phyloP scores from a whole-genome alignment of 2,797 vertebrate genomes.

The Setipinna tenuifilis region DNA sequence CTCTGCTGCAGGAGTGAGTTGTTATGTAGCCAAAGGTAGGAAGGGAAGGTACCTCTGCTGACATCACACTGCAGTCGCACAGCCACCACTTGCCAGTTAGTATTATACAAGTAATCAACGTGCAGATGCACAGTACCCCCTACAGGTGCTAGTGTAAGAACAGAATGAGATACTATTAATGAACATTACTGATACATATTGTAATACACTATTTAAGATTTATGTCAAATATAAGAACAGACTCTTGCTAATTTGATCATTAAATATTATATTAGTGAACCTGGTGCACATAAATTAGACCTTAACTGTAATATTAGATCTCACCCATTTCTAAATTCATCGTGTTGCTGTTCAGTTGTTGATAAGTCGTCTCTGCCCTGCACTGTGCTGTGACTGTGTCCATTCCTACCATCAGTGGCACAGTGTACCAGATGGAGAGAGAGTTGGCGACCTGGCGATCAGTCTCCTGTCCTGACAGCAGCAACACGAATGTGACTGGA shows the following conservation, averaged over 20 bases:
- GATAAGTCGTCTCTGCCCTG: constrained; percentile 59
- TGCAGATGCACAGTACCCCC: constrained; percentile 64
- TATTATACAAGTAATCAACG: constrained; percentile 69
- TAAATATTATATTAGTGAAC: too few relatives aligned
- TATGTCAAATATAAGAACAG: background rate
- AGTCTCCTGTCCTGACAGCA: constrained; percentile 54
- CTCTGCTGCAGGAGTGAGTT: constrained; percentile 52
- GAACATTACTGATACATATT: too few relatives aligned
- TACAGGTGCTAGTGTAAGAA: constrained; percentile 66
- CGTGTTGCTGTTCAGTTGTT: constrained; percentile 65
- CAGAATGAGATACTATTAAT: background rate
- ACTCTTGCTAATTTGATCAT: too few relatives aligned
- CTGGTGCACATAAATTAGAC: too few relatives aligned
- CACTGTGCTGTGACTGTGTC: constrained; percentile 68
- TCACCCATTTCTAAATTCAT: constrained; percentile 74
- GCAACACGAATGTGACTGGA: constrained; percentile 67
- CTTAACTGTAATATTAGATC: constrained; percentile 28
- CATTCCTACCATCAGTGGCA: constrained; percentile 56
- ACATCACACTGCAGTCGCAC: constrained; percentile 65
- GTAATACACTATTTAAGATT: background rate
- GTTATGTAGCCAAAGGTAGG: constrained; percentile 70
- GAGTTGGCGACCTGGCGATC: constrained; percentile 44
- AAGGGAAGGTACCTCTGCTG: constrained; percentile 73
- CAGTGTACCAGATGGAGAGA: constrained; percentile 63
- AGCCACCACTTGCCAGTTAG: constrained; percentile 48